Evolutionary conservation across 2,797 vertebrate genomes (phyloP).

Genomic region (Anisognathus igniventris): DNA sequence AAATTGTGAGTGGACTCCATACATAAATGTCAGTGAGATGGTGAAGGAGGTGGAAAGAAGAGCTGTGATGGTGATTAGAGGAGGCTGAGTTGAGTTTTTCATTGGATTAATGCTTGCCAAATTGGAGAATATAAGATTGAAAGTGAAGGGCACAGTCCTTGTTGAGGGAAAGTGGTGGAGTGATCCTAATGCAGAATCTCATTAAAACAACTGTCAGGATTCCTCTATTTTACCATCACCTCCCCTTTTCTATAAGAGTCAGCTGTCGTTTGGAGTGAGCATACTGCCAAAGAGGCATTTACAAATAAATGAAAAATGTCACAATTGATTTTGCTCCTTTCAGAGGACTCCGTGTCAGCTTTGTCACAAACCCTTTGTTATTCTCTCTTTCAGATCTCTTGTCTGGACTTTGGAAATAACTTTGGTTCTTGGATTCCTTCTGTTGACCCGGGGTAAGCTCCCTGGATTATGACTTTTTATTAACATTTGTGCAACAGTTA

Average conservation of each 20-base stretch:
- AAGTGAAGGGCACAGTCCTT: constrained; percentile 86
- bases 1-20: neutral
- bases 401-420: constrained; percentile 80
- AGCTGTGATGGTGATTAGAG: constrained; percentile 70
- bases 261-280: constrained; percentile 93
- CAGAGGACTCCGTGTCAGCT: constrained; percentile 84
- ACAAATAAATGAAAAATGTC: constrained; percentile 99
- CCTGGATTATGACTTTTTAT: constrained; percentile 79
- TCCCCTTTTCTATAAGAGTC: constrained; percentile 85
- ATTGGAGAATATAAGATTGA: constrained; percentile 83
- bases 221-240: constrained; percentile 87
- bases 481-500: constrained; percentile 74
- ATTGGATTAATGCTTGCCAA: constrained; percentile 81
- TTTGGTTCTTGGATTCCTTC: constrained; percentile 77
- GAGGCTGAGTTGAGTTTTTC: constrained; percentile 79
- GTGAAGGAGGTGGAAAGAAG: constrained; percentile 52
- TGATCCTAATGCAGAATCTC: constrained; percentile 91
- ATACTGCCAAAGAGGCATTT: constrained; percentile 93
- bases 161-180: constrained; percentile 79
- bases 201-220: constrained; percentile 96
- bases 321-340: constrained; percentile 93
- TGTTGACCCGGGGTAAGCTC: constrained; percentile 80
- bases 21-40: neutral
- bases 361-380: constrained; percentile 95
- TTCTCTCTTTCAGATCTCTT: constrained; percentile 82